phyloP scores from a whole-genome alignment of 2,113 vertebrate species.

The Hemibagrus wyckioides region DNA sequence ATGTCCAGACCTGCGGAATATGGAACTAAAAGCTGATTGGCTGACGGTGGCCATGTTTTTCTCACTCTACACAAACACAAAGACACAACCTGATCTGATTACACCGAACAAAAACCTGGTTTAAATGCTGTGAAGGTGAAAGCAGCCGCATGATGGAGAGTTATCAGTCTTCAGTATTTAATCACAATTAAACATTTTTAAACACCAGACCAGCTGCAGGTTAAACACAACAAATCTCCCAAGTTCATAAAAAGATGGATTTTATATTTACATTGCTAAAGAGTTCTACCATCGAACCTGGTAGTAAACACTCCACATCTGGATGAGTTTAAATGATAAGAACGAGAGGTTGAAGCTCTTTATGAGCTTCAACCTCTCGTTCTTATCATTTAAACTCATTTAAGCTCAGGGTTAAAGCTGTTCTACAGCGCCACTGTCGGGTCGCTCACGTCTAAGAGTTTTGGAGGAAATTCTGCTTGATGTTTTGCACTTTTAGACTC shows the following conservation, averaged over 20 bases:
- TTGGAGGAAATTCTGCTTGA: background rate
- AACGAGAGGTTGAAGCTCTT: background rate
- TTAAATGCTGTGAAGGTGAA: background rate
- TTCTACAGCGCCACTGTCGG: background rate
- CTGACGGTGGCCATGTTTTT: no score
- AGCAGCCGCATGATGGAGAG: no score
- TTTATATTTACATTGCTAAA: background rate
- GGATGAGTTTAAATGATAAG: background rate
- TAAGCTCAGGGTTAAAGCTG: background rate
- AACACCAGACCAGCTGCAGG: background rate
- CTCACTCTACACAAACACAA: no score
- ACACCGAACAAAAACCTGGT: no score
- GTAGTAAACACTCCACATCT: background rate
- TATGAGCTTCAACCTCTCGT: background rate
- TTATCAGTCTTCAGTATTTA: background rate
- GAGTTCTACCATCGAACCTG: background rate
- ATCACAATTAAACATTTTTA: background rate
- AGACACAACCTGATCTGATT: no score
- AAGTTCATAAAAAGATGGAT: background rate
- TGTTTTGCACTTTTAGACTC: background rate
- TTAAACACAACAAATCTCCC: background rate
- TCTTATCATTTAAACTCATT: background rate
- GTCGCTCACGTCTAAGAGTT: background rate
- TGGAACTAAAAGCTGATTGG: background rate
- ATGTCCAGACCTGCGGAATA: background rate